phyloP scores from a whole-genome alignment of 2,888 invertebrate genomes.

The Andrena haemorrhoa region DNA sequence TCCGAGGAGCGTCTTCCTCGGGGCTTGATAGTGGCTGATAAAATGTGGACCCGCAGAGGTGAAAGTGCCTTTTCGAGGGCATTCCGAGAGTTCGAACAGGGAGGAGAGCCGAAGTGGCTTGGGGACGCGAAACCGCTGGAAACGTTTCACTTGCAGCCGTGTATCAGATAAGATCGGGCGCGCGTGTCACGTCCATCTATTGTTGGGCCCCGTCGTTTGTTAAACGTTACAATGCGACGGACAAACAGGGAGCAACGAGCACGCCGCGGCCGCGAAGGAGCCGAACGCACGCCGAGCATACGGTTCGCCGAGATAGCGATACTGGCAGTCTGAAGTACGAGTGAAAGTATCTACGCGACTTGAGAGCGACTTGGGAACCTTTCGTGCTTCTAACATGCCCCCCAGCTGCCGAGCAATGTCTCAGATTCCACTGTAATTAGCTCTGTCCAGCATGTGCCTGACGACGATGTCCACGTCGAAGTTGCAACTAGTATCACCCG shows the following conservation, averaged over 20 bases:
- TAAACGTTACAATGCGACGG: constrained; percentile 41
- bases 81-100: constrained; percentile 3
- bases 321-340: not conserved
- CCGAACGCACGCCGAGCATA: not conserved
- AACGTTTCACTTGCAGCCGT: constrained; percentile 47
- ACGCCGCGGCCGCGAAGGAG: constrained; percentile 21
- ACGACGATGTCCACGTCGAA: too few species aligned
- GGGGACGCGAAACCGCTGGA: constrained; percentile 43
- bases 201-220: constrained; percentile 58
- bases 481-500: too few species aligned
- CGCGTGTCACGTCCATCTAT: constrained; percentile 56
- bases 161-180: constrained; percentile 55
- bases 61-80: constrained; percentile 23
- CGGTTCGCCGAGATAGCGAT: constrained; percentile 40
- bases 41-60: constrained; percentile 18
- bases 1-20: not conserved
- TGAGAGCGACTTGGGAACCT: not conserved
- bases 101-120: not conserved
- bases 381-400: not conserved
- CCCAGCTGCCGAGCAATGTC: not conserved
- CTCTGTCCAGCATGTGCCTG: too few species aligned
- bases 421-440: too few species aligned
- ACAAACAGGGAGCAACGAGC: constrained; percentile 20
- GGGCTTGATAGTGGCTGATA: constrained; percentile 44
- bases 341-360: constrained; percentile 37